phyloP scores from a whole-genome alignment of 2,888 invertebrate genomes.

The Oasisia sp. region DNA sequence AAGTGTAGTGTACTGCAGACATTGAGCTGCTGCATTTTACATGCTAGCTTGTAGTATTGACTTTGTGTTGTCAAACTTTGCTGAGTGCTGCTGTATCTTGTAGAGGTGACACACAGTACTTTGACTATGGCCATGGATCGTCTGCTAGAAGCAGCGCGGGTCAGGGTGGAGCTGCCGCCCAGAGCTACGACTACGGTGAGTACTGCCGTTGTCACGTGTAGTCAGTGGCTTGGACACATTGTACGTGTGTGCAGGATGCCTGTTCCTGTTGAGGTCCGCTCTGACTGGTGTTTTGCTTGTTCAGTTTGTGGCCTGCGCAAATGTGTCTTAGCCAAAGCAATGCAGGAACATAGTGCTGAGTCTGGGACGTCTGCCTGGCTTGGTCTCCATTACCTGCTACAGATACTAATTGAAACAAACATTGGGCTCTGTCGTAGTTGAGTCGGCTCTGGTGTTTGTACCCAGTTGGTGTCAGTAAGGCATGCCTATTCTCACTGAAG shows the following conservation, averaged over 20 bases:
- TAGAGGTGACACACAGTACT: neutral
- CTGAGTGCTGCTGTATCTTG: neutral
- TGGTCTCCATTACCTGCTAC: conserved; percentile 13
- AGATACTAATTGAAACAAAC: neutral
- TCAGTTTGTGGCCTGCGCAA: neutral
- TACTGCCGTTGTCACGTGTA: neutral
- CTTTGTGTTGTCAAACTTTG: neutral
- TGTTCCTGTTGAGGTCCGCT: neutral
- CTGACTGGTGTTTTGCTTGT: conserved; percentile 10
- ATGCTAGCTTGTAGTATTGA: neutral
- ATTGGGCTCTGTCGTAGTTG: neutral
- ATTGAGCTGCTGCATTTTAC: neutral
- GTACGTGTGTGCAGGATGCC: neutral
- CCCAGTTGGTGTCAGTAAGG: no score
- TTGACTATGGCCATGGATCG: neutral
- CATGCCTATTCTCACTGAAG: no score
- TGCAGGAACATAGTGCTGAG: conserved; percentile 17
- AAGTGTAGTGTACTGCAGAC: neutral
- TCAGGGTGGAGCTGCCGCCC: neutral
- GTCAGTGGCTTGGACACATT: neutral
- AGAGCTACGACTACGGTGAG: conserved; percentile 4
- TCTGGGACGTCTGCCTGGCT: neutral
- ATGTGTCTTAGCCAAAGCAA: neutral
- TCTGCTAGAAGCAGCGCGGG: neutral
- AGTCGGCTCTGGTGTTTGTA: neutral